Evolutionary conservation across 2,797 vertebrate genomes (phyloP).

Genomic region (Rallus crepitans): DNA sequence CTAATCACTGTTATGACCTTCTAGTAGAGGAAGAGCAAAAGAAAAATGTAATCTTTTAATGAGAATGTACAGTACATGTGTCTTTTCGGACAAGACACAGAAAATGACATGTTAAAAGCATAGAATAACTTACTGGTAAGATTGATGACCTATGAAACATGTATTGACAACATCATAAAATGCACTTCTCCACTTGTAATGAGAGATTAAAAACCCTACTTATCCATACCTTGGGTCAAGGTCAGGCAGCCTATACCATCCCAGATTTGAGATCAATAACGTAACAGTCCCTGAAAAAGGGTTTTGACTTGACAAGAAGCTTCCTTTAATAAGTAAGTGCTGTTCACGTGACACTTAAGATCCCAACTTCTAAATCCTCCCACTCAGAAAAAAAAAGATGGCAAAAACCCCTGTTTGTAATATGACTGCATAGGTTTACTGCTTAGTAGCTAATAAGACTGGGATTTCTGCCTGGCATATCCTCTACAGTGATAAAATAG

Average conservation of each 20-base stretch:
- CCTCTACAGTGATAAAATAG: conserved; percentile 21
- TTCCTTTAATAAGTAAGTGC: conserved; percentile 15
- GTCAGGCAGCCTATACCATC: background rate
- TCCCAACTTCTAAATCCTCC: background rate
- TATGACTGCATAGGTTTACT: background rate
- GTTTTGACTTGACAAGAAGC: conserved; percentile 14
- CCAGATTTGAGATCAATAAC: conserved; percentile 28
- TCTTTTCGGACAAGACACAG: background rate
- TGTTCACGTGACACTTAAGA: background rate
- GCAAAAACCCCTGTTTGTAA: background rate
- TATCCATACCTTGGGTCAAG: conserved; percentile 20
- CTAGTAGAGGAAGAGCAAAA: background rate
- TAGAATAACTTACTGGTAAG: background rate
- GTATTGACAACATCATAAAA: conserved; percentile 5
- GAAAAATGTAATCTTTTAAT: background rate
- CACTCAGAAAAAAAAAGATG: background rate
- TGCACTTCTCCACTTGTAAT: background rate
- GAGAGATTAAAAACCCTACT: background rate
- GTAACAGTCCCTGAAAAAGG: background rate
- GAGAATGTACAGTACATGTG: background rate
- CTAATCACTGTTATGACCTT: background rate
- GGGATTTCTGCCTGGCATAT: background rate
- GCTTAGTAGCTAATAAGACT: conserved; percentile 28
- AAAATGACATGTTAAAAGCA: background rate
- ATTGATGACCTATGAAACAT: background rate